These are phyloP conservation scores for Eufriesea mexicana DNA, from an alignment of 1,140 invertebrate species.

Conservation along the genomic window DNA sequence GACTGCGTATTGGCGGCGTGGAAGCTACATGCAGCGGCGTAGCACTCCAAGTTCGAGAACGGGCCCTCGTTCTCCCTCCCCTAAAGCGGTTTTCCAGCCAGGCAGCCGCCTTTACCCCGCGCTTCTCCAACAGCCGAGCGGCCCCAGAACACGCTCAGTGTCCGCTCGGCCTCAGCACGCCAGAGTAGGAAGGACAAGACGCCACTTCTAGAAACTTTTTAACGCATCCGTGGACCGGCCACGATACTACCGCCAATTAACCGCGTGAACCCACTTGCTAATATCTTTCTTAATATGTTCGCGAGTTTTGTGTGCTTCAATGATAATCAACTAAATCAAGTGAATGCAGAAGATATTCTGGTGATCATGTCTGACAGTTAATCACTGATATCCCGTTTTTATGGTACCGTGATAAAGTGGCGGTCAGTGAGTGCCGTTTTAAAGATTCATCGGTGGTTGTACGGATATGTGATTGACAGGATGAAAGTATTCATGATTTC, in stretches of 20 bases:
- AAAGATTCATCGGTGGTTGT: neutral
- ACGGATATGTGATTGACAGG: neutral
- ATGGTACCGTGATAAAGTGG: neutral
- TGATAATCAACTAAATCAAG: neutral
- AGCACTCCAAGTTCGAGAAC: conserved; percentile 29
- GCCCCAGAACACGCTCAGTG: conserved; percentile 66
- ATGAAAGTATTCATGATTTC: neutral
- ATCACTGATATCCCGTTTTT: neutral
- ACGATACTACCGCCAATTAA: neutral
- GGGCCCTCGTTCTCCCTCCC: conserved; percentile 44
- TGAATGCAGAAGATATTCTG: neutral
- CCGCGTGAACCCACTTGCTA: neutral
- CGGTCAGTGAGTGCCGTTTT: neutral
- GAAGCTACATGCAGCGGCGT: conserved; percentile 62
- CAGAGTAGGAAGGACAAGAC: conserved; percentile 53
- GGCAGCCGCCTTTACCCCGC: conserved; percentile 8
- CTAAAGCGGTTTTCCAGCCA: conserved; percentile 34
- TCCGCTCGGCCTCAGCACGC: conserved; percentile 69
- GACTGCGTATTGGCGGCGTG: conserved; percentile 62
- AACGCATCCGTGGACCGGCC: conserved; percentile 7
- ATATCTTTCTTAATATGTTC: neutral
- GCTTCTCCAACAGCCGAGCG: conserved; percentile 55
- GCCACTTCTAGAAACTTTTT: conserved; percentile 48
- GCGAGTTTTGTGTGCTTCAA: neutral
- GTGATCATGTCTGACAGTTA: neutral